phyloP scores from a whole-genome alignment of 2,113 vertebrate genomes.

The Psephotus haematonotus region DNA sequence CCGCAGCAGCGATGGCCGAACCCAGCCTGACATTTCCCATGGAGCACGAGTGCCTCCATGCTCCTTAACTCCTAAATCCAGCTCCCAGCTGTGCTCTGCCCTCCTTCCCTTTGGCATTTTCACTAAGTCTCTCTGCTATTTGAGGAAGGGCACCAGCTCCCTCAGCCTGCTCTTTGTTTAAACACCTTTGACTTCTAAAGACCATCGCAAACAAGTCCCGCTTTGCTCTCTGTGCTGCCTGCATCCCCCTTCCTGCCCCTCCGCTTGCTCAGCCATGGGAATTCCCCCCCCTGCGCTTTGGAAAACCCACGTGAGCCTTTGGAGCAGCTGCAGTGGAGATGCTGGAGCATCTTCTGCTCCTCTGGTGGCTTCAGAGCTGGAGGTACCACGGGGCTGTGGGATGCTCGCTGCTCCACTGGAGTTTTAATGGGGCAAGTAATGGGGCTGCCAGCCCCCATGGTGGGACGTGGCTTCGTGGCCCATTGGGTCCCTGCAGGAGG shows the following conservation, averaged over 20 bases:
- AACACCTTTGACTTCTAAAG: conserved; percentile 28
- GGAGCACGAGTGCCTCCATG: fast-evolving
- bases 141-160: not conserved
- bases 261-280: fast-evolving
- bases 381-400: fast-evolving
- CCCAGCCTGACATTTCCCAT: not conserved
- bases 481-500: not conserved
- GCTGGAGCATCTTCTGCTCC: not conserved
- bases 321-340: not conserved
- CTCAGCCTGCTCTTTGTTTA: not conserved
- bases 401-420: not conserved
- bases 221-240: not conserved
- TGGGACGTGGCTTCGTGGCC: not conserved
- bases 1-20: fast-evolving
- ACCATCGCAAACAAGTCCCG: not conserved
- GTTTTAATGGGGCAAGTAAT: conserved; percentile 8
- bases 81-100: not conserved
- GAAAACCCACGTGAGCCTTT: not conserved
- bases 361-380: not conserved
- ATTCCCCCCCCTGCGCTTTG: not conserved
- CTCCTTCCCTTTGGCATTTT: not conserved
- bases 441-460: not conserved
- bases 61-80: not conserved
- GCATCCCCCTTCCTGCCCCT: not conserved
- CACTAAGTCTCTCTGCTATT: not conserved